Conservation (phyloP, 2,888 invertebrate genomes). For the Entomobrya multifasciata region DNA sequence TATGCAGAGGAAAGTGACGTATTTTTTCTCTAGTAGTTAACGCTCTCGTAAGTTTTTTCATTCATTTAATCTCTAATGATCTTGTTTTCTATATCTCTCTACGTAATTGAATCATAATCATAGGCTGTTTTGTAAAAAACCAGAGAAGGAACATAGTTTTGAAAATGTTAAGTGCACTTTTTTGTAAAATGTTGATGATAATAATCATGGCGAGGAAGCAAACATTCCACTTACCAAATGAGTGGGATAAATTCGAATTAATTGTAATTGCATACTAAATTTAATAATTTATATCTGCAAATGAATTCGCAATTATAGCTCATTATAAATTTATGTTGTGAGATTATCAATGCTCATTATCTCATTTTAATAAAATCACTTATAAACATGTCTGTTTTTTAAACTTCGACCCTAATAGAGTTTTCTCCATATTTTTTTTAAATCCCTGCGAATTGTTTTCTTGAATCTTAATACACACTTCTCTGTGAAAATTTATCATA, state of each 20-base stretch:
- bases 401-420: too few relatives aligned
- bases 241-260: too few relatives aligned
- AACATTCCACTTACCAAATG: too few relatives aligned
- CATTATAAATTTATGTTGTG: conserved; percentile 26
- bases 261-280: conserved; percentile 2
- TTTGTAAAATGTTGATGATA: neutral
- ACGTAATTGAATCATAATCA: neutral
- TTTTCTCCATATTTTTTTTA: neutral
- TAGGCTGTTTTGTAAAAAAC: too few relatives aligned
- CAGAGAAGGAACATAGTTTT: too few relatives aligned
- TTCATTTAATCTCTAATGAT: neutral
- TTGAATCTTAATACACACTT: too few relatives aligned
- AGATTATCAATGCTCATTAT: neutral
- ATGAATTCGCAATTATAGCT: conserved; percentile 19
- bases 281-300: conserved; percentile 12
- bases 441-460: too few relatives aligned
- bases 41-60: neutral
- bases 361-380: conserved; percentile 1
- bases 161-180: neutral
- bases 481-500: too few relatives aligned
- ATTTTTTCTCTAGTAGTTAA: neutral
- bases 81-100: neutral
- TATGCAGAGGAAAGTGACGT: conserved; percentile 1
- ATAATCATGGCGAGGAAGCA: too few relatives aligned
- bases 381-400: neutral